Evolutionary conservation across 2,797 vertebrate species (phyloP).

Genomic region (Oreochromis mossambicus): DNA sequence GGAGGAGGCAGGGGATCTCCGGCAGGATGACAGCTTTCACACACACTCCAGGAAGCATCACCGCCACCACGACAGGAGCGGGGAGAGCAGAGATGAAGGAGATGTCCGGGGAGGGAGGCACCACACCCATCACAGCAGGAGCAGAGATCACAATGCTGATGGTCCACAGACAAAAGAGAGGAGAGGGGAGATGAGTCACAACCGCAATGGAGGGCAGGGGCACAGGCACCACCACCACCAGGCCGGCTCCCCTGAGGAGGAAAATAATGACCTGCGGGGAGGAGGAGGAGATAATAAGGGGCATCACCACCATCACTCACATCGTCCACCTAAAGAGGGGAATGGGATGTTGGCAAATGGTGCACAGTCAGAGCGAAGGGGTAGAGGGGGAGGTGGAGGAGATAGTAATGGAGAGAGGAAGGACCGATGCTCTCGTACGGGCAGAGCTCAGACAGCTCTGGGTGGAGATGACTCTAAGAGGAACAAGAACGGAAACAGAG

Average conservation of each 20-base stretch:
- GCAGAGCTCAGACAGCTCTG: constrained; percentile 73
- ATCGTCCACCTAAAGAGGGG: constrained; percentile 78
- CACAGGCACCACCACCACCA: constrained; percentile 52
- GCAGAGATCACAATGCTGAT: constrained; percentile 69
- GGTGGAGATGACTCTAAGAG: constrained; percentile 77
- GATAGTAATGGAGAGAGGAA: constrained; percentile 75
- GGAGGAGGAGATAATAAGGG: constrained; percentile 58
- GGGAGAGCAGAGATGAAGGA: constrained; percentile 47
- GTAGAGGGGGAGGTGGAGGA: constrained; percentile 72
- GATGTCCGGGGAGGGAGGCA: constrained; percentile 72
- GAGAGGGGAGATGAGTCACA: constrained; percentile 65
- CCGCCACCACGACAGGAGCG: constrained; percentile 75
- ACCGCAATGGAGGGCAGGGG: constrained; percentile 45
- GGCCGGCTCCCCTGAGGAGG: constrained; percentile 76
- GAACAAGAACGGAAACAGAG: constrained; percentile 67
- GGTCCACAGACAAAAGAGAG: constrained; percentile 29
- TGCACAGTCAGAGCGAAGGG: constrained; percentile 69
- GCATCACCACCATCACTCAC: constrained; percentile 74
- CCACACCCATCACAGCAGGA: constrained; percentile 80
- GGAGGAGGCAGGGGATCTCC: constrained; percentile 19
- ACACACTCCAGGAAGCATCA: constrained; percentile 75
- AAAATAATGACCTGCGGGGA: constrained; percentile 9
- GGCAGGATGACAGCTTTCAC: constrained; percentile 29
- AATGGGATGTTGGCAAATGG: constrained; percentile 74
- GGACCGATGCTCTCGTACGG: constrained; percentile 75